phyloP scores from a whole-genome alignment of 1,140 invertebrate genomes.

The Trichonephila inaurata region DNA sequence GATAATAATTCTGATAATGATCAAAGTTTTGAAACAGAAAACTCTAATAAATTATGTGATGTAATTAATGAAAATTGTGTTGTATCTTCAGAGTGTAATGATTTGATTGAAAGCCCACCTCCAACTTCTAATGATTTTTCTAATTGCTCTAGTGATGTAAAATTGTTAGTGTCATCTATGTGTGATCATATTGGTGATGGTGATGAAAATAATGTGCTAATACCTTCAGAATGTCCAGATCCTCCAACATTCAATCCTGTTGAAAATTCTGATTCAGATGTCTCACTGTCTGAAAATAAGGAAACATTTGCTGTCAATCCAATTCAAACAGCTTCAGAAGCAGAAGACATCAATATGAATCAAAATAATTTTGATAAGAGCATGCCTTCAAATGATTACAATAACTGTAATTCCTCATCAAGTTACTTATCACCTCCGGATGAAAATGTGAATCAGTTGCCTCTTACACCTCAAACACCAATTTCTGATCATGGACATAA shows the following conservation, averaged over 20 bases:
- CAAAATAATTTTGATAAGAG: background rate
- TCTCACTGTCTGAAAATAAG: background rate
- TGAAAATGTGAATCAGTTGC: slow-evolving; percentile 52
- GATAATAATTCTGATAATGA: slow-evolving; percentile 17
- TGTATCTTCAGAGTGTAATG: slow-evolving; percentile 35
- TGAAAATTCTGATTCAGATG: background rate
- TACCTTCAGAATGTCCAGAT: background rate
- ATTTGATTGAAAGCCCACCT: slow-evolving; percentile 5
- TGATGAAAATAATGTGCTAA: background rate
- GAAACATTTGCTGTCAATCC: background rate
- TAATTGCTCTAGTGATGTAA: slow-evolving; percentile 60
- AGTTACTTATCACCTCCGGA: slow-evolving; percentile 26
- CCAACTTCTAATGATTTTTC: slow-evolving; percentile 18
- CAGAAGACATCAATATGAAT: background rate
- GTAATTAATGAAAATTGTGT: background rate
- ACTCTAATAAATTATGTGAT: slow-evolving; percentile 3
- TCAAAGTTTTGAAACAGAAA: slow-evolving; percentile 26
- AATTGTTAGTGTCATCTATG: slow-evolving; percentile 57
- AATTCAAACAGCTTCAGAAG: background rate
- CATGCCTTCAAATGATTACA: slow-evolving; percentile 6
- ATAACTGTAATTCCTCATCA: background rate
- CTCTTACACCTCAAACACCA: slow-evolving; percentile 70
- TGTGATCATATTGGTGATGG: slow-evolving; percentile 62
- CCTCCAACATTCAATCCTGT: background rate
- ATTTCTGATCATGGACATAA: slow-evolving; percentile 61